phyloP scores from a whole-genome alignment of 2,888 invertebrate species.

The Calephelis perditalis region DNA sequence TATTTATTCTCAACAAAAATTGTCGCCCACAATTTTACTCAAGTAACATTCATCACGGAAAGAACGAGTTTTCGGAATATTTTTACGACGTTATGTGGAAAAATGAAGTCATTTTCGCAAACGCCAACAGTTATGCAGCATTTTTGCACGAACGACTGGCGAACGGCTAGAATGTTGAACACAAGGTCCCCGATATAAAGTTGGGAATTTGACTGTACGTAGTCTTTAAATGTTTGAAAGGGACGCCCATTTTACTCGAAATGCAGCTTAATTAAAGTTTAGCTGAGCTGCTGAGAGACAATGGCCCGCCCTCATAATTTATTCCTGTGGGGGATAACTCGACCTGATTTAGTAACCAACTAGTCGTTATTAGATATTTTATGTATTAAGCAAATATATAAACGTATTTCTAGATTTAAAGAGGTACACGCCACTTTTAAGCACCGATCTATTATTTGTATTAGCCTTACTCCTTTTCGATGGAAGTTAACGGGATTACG shows the following conservation, averaged over 20 bases:
- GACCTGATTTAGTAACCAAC: constrained; percentile 61
- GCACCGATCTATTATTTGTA: too few relatives aligned
- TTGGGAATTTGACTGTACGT: constrained; percentile 13
- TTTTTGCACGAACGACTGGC: constrained; percentile 12
- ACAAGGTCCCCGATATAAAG: constrained; percentile 15
- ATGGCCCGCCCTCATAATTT: constrained; percentile 66
- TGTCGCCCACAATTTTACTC: constrained; percentile 4
- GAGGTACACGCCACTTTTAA: too few relatives aligned
- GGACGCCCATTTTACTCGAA: constrained; percentile 37
- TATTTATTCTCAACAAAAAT: constrained; percentile 7
- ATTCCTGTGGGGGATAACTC: constrained; percentile 66
- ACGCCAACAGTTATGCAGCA: constrained; percentile 15
- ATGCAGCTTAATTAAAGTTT: constrained; percentile 72
- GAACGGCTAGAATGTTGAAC: constrained; percentile 6
- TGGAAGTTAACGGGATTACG: too few relatives aligned
- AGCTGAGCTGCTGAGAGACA: constrained; percentile 52
- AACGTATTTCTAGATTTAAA: too few relatives aligned
- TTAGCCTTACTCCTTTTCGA: too few relatives aligned
- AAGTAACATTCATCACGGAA: constrained; percentile 13
- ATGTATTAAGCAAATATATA: too few relatives aligned
- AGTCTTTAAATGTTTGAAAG: constrained; percentile 12
- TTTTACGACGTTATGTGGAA: constrained; percentile 17
- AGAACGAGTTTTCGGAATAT: constrained; percentile 14
- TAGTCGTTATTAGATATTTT: constrained; percentile 41
- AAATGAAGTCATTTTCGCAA: constrained; percentile 20